Percentiles rank a stretch among this genome's conserved stretches.
Evolutionary conservation across 2,797 vertebrate genomes (phyloP).

Genomic region (Babyrousa celebensis): DNA sequence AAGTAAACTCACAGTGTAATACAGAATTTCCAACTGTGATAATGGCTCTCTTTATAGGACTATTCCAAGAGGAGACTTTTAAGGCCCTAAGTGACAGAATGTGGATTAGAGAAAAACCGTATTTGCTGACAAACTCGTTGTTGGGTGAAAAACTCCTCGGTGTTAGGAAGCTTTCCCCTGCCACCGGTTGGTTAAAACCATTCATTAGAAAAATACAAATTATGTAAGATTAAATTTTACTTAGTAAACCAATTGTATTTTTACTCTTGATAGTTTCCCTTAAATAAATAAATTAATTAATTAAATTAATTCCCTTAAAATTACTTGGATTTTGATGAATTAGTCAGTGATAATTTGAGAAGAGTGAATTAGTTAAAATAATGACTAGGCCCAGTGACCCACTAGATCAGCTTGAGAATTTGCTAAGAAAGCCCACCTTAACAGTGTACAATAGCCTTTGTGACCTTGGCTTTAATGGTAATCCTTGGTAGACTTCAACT

Average conservation of each 20-base stretch:
- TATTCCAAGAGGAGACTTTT: not conserved
- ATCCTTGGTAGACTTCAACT: not conserved
- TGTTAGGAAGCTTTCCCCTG: not conserved
- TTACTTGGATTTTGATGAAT: not conserved
- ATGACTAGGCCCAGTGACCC: not conserved
- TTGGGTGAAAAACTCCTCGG: not conserved
- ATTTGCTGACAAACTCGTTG: not conserved
- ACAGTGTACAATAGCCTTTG: not conserved
- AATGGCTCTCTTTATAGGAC: not conserved
- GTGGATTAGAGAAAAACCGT: not conserved
- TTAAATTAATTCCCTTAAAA: not conserved
- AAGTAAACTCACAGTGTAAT: constrained; percentile 12
- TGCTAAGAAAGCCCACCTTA: not conserved
- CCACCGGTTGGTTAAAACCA: constrained; percentile 3
- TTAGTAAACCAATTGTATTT: constrained; percentile 31
- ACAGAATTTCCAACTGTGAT: not conserved
- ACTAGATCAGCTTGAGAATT: not conserved
- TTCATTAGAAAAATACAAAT: constrained; percentile 18
- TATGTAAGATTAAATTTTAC: constrained; percentile 52
- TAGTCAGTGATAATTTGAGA: constrained; percentile 40
- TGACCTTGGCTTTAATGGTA: constrained; percentile 15
- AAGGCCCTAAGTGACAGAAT: not conserved
- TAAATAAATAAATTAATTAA: not conserved
- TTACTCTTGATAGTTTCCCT: constrained; percentile 16
- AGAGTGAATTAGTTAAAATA: constrained; percentile 29